phyloP scores from a whole-genome alignment of 30 jellyfish, hydroid and myxozoan species.

The Hydractinia echinata region DNA sequence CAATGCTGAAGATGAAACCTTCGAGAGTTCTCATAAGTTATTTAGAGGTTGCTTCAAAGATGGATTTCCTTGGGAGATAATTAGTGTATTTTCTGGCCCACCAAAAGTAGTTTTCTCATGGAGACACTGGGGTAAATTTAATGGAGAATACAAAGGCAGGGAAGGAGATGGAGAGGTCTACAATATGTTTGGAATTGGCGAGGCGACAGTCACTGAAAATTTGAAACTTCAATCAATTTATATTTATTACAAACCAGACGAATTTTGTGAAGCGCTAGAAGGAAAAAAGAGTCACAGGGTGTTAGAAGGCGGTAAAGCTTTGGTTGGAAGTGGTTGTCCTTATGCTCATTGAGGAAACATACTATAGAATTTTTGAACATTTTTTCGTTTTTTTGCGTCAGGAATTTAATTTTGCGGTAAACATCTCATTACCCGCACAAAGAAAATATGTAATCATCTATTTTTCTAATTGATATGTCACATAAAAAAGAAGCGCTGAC shows the following conservation, averaged over 20 bases:
- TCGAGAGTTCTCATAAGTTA: constrained; percentile 40
- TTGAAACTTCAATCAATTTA: constrained; percentile 29
- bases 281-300: constrained; percentile 11
- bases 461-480: too few species aligned
- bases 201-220: constrained; percentile 30
- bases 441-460: too few species aligned
- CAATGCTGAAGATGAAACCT: constrained; percentile 29
- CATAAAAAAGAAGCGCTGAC: too few species aligned
- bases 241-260: constrained; percentile 45
- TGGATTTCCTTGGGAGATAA: constrained; percentile 60
- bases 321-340: constrained; percentile 22
- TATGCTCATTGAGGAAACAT: background rate
- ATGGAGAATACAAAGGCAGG: constrained; percentile 39
- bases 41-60: constrained; percentile 34
- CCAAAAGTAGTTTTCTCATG: constrained; percentile 48
- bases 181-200: constrained; percentile 43
- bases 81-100: constrained; percentile 50
- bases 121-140: constrained; percentile 63
- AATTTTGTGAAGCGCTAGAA: constrained; percentile 36
- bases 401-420: too few species aligned
- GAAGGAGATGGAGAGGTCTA: constrained; percentile 21
- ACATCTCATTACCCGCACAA: too few species aligned
- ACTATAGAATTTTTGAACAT: too few species aligned
- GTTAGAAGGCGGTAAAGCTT: background rate
- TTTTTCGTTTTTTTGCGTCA: too few species aligned